phyloP scores from a whole-genome alignment of 2,888 invertebrate genomes.

The Clistopyga incitator region DNA sequence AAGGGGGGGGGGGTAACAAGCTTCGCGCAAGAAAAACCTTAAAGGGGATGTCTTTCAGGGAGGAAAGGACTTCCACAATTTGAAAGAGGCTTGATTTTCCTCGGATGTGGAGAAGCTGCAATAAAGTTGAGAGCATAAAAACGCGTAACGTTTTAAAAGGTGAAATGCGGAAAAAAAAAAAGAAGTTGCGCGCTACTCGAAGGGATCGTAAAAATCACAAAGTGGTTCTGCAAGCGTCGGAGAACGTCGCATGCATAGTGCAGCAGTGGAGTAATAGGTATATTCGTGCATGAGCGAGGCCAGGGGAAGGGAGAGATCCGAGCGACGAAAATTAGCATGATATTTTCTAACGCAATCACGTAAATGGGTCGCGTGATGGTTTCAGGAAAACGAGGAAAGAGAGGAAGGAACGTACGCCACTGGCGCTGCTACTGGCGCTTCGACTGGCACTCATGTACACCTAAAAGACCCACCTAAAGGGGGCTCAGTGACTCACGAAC shows the following conservation, averaged over 20 bases:
- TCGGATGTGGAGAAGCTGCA: not conserved
- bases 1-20: too few relatives aligned
- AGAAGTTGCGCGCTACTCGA: not conserved
- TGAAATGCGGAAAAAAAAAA: slow-evolving; percentile 17
- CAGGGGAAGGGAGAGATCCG: slow-evolving; percentile 18
- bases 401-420: not conserved
- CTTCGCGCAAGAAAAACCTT: too few relatives aligned
- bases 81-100: not conserved
- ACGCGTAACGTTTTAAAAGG: slow-evolving; percentile 1
- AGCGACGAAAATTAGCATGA: slow-evolving; percentile 57
- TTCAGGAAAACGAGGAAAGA: slow-evolving; percentile 1
- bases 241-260: slow-evolving; percentile 19
- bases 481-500: slow-evolving; percentile 27
- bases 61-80: not conserved
- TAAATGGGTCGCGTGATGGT: slow-evolving; percentile 59
- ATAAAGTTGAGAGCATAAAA: not conserved
- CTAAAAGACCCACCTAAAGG: slow-evolving; percentile 30
- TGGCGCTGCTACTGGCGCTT: too few relatives aligned
- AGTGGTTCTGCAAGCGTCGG: slow-evolving; percentile 16
- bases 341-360: slow-evolving; percentile 58
- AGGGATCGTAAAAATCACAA: slow-evolving; percentile 44
- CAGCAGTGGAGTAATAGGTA: slow-evolving; percentile 15
- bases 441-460: slow-evolving; percentile 10
- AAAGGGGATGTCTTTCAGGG: too few relatives aligned
- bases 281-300: slow-evolving; percentile 7